Percentiles rank a stretch among this genome's conserved stretches.
Evolutionary conservation across 2,113 vertebrate genomes (phyloP).

Genomic region (Lagopus muta): DNA sequence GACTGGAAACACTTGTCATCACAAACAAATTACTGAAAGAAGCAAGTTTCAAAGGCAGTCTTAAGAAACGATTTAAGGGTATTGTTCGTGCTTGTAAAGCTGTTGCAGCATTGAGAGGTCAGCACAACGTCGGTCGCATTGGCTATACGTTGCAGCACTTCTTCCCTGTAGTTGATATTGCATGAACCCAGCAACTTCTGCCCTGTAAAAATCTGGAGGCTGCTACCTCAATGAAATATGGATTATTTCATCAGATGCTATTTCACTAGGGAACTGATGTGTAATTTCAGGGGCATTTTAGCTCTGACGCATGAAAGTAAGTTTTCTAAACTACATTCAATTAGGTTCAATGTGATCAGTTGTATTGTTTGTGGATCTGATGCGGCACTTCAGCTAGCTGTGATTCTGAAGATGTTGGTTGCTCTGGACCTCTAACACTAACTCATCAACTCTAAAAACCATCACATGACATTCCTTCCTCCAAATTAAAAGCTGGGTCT

Average conservation of each 20-base stretch:
- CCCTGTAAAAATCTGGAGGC: neutral
- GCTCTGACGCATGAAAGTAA: no score
- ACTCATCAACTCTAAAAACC: no score
- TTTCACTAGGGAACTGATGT: neutral
- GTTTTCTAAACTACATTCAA: neutral
- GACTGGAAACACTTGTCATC: neutral
- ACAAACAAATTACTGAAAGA: neutral
- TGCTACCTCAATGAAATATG: neutral
- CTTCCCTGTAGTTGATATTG: neutral
- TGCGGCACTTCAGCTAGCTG: accelerated
- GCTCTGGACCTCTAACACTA: neutral
- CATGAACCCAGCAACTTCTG: accelerated
- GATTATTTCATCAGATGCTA: neutral
- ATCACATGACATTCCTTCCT: neutral
- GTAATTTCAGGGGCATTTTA: neutral
- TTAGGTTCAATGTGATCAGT: neutral
- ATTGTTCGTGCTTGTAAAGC: neutral
- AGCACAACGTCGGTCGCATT: accelerated
- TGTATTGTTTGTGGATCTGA: neutral
- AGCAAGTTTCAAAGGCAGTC: neutral
- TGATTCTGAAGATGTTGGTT: neutral
- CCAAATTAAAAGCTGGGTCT: neutral
- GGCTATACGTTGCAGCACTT: neutral
- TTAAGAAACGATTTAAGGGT: neutral
- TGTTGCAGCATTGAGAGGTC: neutral